Conservation (phyloP, 2,888 invertebrate genomes). For the Stomorhina lunata region DNA sequence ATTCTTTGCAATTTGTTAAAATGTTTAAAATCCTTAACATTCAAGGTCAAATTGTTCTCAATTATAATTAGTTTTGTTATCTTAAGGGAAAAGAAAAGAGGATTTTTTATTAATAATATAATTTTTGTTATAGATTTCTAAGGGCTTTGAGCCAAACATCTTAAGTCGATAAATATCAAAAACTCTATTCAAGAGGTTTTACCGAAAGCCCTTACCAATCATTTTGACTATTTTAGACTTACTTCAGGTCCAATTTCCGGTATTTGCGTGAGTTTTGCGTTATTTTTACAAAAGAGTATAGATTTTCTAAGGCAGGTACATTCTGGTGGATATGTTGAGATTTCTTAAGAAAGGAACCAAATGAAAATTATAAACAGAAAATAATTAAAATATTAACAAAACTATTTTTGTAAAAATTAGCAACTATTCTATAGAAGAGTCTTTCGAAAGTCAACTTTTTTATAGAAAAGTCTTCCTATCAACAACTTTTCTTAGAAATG, state of each 20-base stretch:
- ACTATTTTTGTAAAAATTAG: too few relatives aligned
- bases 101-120: too few relatives aligned
- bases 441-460: too few relatives aligned
- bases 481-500: too few relatives aligned
- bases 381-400: too few relatives aligned
- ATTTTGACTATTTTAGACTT: slow-evolving; percentile 29
- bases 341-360: slow-evolving; percentile 67
- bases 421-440: too few relatives aligned
- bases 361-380: too few relatives aligned
- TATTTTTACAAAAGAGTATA: slow-evolving; percentile 73
- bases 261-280: slow-evolving; percentile 71
- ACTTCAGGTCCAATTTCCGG: slow-evolving; percentile 74
- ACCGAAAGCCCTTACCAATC: too few relatives aligned
- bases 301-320: slow-evolving; percentile 74
- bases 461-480: too few relatives aligned
- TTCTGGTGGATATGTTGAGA: slow-evolving; percentile 76
- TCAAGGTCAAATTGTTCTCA: slow-evolving; percentile 75
- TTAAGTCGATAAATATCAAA: too few relatives aligned
- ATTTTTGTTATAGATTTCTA: neutral
- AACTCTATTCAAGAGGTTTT: too few relatives aligned
- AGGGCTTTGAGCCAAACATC: too few relatives aligned
- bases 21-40: slow-evolving; percentile 71
- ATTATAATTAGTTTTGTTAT: slow-evolving; percentile 75
- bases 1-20: slow-evolving; percentile 71
- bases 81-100: slow-evolving; percentile 60